Evolutionary conservation across 2,113 vertebrate genomes (phyloP), one percentile per base, ranked within the genome.

Genomic region (Prietella phreatophila): DNA sequence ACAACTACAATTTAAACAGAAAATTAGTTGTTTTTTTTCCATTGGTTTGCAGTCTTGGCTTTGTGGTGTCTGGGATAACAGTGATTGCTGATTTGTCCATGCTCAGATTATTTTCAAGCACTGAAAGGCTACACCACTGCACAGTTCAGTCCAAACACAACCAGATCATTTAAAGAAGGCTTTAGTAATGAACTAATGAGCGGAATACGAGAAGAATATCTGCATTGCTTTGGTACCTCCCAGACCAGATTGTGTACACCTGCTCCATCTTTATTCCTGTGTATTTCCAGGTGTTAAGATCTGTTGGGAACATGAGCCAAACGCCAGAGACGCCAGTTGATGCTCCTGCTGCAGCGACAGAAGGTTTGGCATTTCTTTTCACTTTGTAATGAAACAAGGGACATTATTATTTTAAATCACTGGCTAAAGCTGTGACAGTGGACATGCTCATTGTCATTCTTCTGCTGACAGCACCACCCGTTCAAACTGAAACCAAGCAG

Each of bases 401-500:
- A 8, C 13, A 53, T 86, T 86, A 4, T 73, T 58, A 58, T 85
- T 61, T 85, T 61, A 60, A 80, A 20, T 53, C 60, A 2, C 42
- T 33, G 67, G 61, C 7, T 19, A 78, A 33, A 76, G 42, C 79
- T 47, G 20, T 58, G 0, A 87, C 58, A 69, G 75, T 91, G 86
- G 92, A 73, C 87, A 83, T 87, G 63, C 27, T 84, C 39, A 79
- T n/a, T 76, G 25, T 25, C 53, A 22, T 80, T 89, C 58, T 53
- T 36, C 47, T 55, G 27, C 76, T 69, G 30, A 65, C 15, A 86
- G 83, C 87, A 42, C 89, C 83, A 79, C 87, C 87, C 58, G 85
- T 88, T 81, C 93, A 82, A n/a, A 33, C 93, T 86, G 95, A 95
- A 89, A 90, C 61, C 89, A 99, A 97, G 89, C 95, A 97, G 94